phyloP scores from a whole-genome alignment of 2,113 vertebrate species.

The Pomatorhinus ruficollis region DNA sequence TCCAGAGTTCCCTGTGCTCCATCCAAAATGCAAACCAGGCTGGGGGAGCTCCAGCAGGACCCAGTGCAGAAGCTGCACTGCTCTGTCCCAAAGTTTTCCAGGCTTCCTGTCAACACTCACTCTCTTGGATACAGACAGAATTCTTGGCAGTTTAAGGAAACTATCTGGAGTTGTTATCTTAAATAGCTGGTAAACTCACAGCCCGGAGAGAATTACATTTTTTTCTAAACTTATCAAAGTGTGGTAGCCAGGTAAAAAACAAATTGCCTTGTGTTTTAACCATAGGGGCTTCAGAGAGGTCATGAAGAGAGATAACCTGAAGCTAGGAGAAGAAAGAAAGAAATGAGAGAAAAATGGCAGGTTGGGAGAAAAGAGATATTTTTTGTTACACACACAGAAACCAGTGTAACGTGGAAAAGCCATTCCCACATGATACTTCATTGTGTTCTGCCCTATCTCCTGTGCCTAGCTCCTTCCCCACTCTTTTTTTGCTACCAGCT shows the following conservation, averaged over 20 bases:
- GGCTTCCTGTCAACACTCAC: background rate
- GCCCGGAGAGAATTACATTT: background rate
- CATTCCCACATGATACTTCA: background rate
- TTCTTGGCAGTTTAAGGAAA: background rate
- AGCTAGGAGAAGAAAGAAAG: background rate
- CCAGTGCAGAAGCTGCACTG: fast-evolving
- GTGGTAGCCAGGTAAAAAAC: background rate
- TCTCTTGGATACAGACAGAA: background rate
- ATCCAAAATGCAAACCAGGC: fast-evolving
- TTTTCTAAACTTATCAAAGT: background rate
- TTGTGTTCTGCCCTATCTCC: background rate
- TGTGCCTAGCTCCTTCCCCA: background rate
- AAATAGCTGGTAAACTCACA: background rate
- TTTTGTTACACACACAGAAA: background rate
- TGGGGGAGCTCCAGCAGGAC: background rate
- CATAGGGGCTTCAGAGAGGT: background rate
- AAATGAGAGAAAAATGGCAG: background rate
- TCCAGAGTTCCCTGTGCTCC: background rate
- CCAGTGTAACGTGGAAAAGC: background rate
- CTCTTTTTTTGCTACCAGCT: background rate
- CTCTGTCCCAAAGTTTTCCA: background rate
- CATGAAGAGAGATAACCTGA: background rate
- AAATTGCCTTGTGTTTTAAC: background rate
- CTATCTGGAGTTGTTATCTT: background rate
- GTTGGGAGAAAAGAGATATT: background rate